Percentiles rank a stretch among this genome's conserved stretches.
These are phyloP conservation scores for Ophiodon elongatus DNA, from an alignment of 2,113 vertebrate genomes.

Conservation along the genomic window DNA sequence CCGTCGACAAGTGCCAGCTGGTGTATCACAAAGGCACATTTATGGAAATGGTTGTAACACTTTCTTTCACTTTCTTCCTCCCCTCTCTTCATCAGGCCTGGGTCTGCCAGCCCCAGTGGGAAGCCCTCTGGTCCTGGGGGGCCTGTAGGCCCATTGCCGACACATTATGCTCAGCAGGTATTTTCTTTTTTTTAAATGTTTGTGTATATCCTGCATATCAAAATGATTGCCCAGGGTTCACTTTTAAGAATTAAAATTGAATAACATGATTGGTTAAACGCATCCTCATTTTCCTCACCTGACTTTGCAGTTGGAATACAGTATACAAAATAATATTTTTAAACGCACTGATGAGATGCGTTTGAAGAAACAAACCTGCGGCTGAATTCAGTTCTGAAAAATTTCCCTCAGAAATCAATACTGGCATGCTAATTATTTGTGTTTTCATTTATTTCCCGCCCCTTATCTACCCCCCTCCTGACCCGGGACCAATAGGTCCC, in stretches of 20 bases:
- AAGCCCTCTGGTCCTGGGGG: slow-evolving; percentile 90
- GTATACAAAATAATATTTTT: not conserved
- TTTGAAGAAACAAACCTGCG: not conserved
- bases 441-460: slow-evolving; percentile 31
- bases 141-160: slow-evolving; percentile 90
- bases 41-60: not conserved
- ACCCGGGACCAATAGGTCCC: slow-evolving; percentile 71
- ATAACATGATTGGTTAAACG: not conserved
- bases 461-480: not conserved
- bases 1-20: not conserved
- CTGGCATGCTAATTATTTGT: slow-evolving; percentile 30
- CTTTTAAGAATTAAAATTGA: not conserved
- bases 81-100: slow-evolving; percentile 85
- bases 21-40: not conserved
- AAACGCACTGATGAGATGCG: not conserved
- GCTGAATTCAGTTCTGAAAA: slow-evolving; percentile 4
- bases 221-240: not conserved
- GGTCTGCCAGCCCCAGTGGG: slow-evolving; percentile 96
- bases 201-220: not conserved
- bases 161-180: slow-evolving; percentile 97
- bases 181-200: not conserved
- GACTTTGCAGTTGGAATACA: not conserved
- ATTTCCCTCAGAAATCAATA: not conserved
- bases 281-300: too few relatives aligned
- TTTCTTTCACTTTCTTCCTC: not conserved